Evolutionary conservation across 2,797 vertebrate species (phyloP).

Genomic region (Podarcis siculus): DNA sequence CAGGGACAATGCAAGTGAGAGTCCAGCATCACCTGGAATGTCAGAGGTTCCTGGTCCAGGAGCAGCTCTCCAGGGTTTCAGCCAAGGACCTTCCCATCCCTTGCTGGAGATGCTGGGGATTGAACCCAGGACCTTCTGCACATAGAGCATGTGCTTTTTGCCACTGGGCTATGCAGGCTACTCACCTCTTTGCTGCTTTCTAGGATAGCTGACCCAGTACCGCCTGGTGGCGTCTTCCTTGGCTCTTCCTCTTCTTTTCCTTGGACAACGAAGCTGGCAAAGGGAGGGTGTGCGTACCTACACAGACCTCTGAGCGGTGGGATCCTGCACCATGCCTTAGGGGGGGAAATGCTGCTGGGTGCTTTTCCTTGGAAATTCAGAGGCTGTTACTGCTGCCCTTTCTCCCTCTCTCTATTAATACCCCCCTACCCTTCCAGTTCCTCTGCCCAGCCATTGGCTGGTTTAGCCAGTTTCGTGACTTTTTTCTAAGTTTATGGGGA

Average conservation of each 20-base stretch:
- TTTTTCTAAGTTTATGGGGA: not conserved
- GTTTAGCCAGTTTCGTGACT: constrained; percentile 18
- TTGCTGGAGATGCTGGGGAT: not conserved
- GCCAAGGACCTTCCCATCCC: no score
- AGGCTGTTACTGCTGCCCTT: not conserved
- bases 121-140: not conserved
- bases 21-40: not conserved
- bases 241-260: not conserved
- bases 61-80: not conserved
- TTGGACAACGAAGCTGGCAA: not conserved
- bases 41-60: not conserved
- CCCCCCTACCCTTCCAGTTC: not conserved
- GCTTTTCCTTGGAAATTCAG: not conserved
- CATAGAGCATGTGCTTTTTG: no score
- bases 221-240: no score
- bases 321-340: not conserved
- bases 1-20: not conserved
- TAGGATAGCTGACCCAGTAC: not conserved
- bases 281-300: not conserved
- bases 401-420: not conserved
- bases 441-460: constrained; percentile 8
- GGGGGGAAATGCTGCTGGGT: constrained; percentile 1
- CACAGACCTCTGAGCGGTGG: no score
- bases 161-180: not conserved
- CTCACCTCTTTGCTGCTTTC: not conserved